Evolutionary conservation across 37 sponge, comb jelly and placozoan genomes (phyloP), one percentile per base, ranked within the genome.

Genomic region (Chondrilla cf. caribensis): DNA sequence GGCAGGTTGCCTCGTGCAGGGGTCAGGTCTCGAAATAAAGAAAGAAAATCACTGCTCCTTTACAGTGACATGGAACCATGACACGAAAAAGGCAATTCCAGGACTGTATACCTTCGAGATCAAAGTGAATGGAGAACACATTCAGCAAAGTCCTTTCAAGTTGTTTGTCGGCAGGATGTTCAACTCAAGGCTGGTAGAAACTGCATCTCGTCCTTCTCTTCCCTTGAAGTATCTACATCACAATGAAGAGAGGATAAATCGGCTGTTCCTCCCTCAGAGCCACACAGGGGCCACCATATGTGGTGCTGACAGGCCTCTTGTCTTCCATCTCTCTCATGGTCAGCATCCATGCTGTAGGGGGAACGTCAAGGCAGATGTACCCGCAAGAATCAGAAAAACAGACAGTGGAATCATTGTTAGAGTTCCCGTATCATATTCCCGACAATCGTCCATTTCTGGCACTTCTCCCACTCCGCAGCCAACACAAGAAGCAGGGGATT

Each of bases 291-390:
- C 18, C 24, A 42, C 25, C 9, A 15, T 37, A 3, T 73, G 76
- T 42, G 76, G 76, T 38, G 7, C 76, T 19, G 76, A 43, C 2
- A 36, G 76, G 25, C 43, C 76, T 19, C 76, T 73, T 39, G 44
- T 73, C 1, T 73, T 73, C 7, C 76, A 36, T 18, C 41, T 73
- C 25, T 40, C 41, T 2, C 64, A 67, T 67, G 68, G 17, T 1
- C 32, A 67, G 29, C 17, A 26, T 67, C n/a, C 1, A 18, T 28
- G 32, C 1, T n/a, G 68, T 17, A n/a, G 17, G 15, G 15, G 32
- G 1, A 7, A 9, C 40, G 21, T 25, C 9, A 73, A 42, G 76
- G 44, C 43, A 15, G 36, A 37, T 73, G 76, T 73, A 22, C 76
- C 44, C 17, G 76, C 76, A 73, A 36, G 44, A 42, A 4, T 73